Conservation (phyloP, 2,797 vertebrate species). For the Pipistrellus pygmaeus region DNA sequence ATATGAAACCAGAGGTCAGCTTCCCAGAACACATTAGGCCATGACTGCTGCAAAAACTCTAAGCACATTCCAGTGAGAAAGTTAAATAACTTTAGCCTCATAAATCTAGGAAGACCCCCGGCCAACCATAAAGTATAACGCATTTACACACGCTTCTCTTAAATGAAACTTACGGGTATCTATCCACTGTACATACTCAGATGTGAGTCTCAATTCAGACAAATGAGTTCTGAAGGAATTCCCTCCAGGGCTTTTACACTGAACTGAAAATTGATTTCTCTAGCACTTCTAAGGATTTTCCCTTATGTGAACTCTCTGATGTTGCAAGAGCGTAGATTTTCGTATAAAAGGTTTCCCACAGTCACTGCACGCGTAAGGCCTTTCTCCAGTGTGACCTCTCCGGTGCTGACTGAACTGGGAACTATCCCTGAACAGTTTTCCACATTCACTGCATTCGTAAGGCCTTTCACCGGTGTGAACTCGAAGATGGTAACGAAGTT, state of each 20-base stretch:
- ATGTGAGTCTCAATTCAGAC: not conserved
- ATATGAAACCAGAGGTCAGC: not conserved
- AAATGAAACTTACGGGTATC: not conserved
- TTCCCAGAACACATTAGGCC: not conserved
- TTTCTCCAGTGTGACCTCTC: slow-evolving; percentile 31
- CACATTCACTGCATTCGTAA: not conserved
- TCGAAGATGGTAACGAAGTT: not conserved
- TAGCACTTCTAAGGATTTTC: not conserved
- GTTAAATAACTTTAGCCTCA: not conserved
- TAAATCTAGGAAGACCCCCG: not conserved
- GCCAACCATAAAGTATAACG: not conserved
- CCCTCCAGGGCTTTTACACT: not conserved
- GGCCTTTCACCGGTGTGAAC: slow-evolving; percentile 35
- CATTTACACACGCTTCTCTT: not conserved
- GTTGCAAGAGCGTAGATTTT: not conserved
- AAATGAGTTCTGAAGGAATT: not conserved
- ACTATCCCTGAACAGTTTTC: slow-evolving; percentile 35
- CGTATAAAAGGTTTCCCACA: slow-evolving; percentile 3
- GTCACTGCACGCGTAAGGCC: slow-evolving; percentile 18
- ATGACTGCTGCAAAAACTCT: not conserved
- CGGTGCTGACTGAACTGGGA: slow-evolving; percentile 29
- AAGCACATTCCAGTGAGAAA: not conserved
- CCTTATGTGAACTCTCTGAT: slow-evolving; percentile 13
- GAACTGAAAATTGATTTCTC: not conserved
- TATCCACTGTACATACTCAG: no score